Base-by-base conservation (phyloP, 2,888 invertebrate species). In the Apocheima hispidaria region DNA sequence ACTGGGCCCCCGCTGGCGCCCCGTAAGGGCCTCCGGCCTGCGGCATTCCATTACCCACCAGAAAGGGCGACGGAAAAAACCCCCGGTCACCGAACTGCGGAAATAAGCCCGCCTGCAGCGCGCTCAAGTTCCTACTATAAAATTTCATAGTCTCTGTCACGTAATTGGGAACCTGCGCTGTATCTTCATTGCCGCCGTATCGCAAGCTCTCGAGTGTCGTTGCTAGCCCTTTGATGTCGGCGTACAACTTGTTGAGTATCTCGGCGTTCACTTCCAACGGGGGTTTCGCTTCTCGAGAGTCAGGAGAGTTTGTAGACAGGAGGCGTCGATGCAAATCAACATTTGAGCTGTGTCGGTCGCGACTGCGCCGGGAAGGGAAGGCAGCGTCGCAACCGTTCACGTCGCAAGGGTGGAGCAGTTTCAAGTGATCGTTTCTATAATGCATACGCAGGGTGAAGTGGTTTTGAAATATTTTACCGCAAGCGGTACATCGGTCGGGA, bases 341-440 rank as follows among this genome's bases (percentile, higher is more conserved):
- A 83, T 92, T 94, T 73, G 93, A 94, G 87, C 92, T 94, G 88
- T 93, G 94, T 81, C 93, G 88, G 82, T 90, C 94, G 81, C 92
- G 93, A 90, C 93, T 94, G 85, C 92, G 93, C 81, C 98, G 97
- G 30, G 98, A 98, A 33, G 98, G 98, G 85, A 98, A 98, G 6
- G 97, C 96, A 5, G 98, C 98, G 83, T 97, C 97, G 87, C 98
- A 98, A 1, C 98, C 98, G 77, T 96, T 97, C 33, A 98, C 96
- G 73, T 96, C 97, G 88, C 98, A 98, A 53, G 96, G 96, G 82
- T 98, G 98, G 94, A 97, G 96, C 78, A 98, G 89, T 84, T 97
- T 98, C 71, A 98, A 94, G 86, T 98, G 98, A 52, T 97, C 97
- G 87, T 96, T 98, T 89, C 97, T 96, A 88, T 97, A 98, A 87